Conservation (phyloP, 1,140 invertebrate species). For the Eupeodes corollae region DNA sequence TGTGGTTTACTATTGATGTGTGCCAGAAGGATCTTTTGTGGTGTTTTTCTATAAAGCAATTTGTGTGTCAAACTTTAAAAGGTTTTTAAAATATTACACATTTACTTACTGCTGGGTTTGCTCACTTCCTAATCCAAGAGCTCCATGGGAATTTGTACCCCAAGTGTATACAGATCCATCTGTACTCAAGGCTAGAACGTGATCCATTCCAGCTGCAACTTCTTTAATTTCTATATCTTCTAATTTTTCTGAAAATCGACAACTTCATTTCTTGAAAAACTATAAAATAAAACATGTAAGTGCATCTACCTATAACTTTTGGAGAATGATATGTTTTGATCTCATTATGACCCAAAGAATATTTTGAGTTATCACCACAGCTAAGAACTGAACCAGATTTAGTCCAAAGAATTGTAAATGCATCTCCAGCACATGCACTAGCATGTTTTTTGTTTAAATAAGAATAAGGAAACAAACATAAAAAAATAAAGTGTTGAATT, state of each 20-base stretch:
- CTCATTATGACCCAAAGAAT: constrained; percentile 58
- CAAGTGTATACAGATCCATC: constrained; percentile 56
- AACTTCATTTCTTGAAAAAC: not conserved
- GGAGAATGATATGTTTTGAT: constrained; percentile 47
- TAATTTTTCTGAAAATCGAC: constrained; percentile 8
- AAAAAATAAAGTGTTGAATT: not conserved
- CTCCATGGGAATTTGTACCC: constrained; percentile 53
- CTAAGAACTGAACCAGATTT: constrained; percentile 59
- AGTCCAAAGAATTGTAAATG: constrained; percentile 53
- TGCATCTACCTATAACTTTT: constrained; percentile 45
- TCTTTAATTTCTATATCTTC: constrained; percentile 50
- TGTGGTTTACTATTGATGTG: constrained; percentile 41
- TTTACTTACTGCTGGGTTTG: constrained; percentile 39
- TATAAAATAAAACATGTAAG: not conserved
- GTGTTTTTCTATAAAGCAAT: constrained; percentile 15
- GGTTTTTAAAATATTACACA: too few species aligned
- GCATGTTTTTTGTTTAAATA: constrained; percentile 1
- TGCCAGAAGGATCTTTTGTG: constrained; percentile 29
- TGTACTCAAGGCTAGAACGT: constrained; percentile 51
- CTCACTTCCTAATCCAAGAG: constrained; percentile 51
- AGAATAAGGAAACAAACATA: not conserved
- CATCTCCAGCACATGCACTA: constrained; percentile 45
- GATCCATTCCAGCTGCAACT: constrained; percentile 52
- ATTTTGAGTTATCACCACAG: constrained; percentile 54
- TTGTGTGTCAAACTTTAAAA: not conserved